Base-by-base conservation (phyloP, 2,113 vertebrate species). In the Rousettus leschenaultii region DNA sequence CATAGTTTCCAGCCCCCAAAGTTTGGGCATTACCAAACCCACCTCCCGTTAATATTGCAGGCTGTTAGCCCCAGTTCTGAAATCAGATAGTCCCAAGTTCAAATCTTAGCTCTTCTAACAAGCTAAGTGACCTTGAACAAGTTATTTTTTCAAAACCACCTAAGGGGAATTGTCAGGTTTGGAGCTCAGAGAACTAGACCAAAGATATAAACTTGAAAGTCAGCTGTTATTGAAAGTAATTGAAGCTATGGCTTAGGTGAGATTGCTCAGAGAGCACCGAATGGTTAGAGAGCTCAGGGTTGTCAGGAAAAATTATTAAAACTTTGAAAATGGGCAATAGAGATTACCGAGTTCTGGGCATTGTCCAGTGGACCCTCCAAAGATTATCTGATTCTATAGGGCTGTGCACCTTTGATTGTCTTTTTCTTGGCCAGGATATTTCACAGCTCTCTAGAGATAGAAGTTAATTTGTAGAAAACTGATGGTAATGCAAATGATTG, bases 401-500 rank as follows among this genome's bases (percentile, higher is more conserved):
- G 2, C 55, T 65, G 22, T 57, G 35, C 19, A 79, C 6, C 15
- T 84, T 59, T 87, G 48, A 63, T n/a, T 51, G 38, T 55, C 74
- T 80, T 79, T 59, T 55, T 65, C 45, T 73, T 59, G 53, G n/a
- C 48, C 28, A 75, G 15, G 43, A 51, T 89, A 45, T 59, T 74
- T 91, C 75, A 90, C 12, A 77, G 16, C 66, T 33, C 71, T 84
- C 14, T 53, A 88, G 21, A 13, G 57, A 18, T 61, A 66, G 53
- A 96, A 59, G 45, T 89, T 48, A 61, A 82, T 78, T 68, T 86
- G 19, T 59, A 55, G 65, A 92, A 80, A 96, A 83, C 13, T 74
- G 45, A 61, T n/a, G 35, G 33, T 63, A 86, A 70, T 77, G 59
- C 71, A 86, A 40, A 74, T 85, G 57, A 73, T 30, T 80, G 12